These are phyloP conservation scores for Lampris megalopsis DNA, from an alignment of 2,113 vertebrate species.

Conservation along the genomic window DNA sequence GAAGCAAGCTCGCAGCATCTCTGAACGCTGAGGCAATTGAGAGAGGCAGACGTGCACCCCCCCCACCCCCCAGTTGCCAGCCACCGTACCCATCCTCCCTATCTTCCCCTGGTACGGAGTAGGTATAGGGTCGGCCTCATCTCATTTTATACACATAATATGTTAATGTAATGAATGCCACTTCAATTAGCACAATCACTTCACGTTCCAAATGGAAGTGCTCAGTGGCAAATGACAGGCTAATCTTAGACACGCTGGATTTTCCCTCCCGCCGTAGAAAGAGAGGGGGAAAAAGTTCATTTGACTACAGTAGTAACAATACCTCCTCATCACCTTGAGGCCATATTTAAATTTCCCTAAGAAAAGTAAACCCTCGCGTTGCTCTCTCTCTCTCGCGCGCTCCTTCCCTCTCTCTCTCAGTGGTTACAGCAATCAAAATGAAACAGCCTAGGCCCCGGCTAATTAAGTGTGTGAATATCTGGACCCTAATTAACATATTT, in stretches of 20 bases:
- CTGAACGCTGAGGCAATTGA: neutral
- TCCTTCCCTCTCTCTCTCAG: slow-evolving; percentile 19
- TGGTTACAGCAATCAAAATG: slow-evolving; percentile 68
- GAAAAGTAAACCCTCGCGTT: slow-evolving; percentile 62
- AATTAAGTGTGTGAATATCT: slow-evolving; percentile 84
- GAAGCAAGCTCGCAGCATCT: slow-evolving; percentile 47
- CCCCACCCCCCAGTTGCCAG: neutral
- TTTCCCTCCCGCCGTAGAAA: slow-evolving; percentile 47
- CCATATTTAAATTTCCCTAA: slow-evolving; percentile 75
- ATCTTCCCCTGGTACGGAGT: slow-evolving; percentile 39
- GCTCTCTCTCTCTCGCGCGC: neutral
- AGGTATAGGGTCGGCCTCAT: slow-evolving; percentile 52
- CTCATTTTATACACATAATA: slow-evolving; percentile 54
- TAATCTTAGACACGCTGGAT: slow-evolving; percentile 69
- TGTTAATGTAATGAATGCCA: slow-evolving; percentile 75
- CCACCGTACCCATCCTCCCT: neutral
- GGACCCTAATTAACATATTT: slow-evolving; percentile 84
- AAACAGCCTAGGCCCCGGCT: slow-evolving; percentile 74
- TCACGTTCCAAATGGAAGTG: slow-evolving; percentile 69
- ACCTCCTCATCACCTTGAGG: slow-evolving; percentile 79
- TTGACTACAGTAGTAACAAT: slow-evolving; percentile 75
- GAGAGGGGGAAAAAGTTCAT: slow-evolving; percentile 68
- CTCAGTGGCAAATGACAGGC: slow-evolving; percentile 66
- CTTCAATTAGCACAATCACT: slow-evolving; percentile 79
- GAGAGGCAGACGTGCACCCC: neutral